Evolutionary conservation across 1,140 invertebrate species (phyloP).

Genomic region (Atopsyche davidsoni): DNA sequence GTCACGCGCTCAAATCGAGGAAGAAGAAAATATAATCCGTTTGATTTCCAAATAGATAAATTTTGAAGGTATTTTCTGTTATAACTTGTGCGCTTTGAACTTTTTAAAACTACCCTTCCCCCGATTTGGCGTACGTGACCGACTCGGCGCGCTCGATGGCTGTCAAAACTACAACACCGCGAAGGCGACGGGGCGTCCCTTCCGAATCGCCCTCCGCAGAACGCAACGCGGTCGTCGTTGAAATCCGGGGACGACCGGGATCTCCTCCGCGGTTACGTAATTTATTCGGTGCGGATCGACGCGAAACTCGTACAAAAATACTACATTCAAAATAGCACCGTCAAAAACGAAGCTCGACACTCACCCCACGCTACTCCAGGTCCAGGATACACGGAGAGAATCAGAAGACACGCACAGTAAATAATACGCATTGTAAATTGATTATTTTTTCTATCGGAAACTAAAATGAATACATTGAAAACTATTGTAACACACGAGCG

Average conservation of each 20-base stretch:
- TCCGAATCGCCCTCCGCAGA: not conserved
- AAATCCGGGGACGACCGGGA: too few species aligned
- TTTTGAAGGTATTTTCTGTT: too few species aligned
- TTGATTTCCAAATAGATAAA: too few species aligned
- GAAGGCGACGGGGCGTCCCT: not conserved
- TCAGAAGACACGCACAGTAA: constrained; percentile 9
- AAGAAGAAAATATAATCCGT: too few species aligned
- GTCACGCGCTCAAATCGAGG: too few species aligned
- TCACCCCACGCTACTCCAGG: constrained; percentile 6
- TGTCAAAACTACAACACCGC: constrained; percentile 6
- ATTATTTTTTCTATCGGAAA: constrained; percentile 4
- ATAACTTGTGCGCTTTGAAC: too few species aligned
- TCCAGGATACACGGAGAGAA: constrained; percentile 6
- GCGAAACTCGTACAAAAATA: constrained; percentile 8
- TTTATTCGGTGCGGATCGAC: not conserved
- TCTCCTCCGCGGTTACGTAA: constrained; percentile 1
- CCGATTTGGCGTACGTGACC: constrained; percentile 3
- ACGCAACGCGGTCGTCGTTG: too few species aligned
- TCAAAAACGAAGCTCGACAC: constrained; percentile 4
- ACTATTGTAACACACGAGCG: too few species aligned
- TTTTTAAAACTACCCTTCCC: too few species aligned
- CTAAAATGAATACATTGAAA: constrained; percentile 7
- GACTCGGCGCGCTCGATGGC: not conserved
- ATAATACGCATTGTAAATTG: constrained; percentile 4
- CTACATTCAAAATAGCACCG: constrained; percentile 6